phyloP scores from a whole-genome alignment of 2,888 invertebrate species.

The Amphipyra berbera region DNA sequence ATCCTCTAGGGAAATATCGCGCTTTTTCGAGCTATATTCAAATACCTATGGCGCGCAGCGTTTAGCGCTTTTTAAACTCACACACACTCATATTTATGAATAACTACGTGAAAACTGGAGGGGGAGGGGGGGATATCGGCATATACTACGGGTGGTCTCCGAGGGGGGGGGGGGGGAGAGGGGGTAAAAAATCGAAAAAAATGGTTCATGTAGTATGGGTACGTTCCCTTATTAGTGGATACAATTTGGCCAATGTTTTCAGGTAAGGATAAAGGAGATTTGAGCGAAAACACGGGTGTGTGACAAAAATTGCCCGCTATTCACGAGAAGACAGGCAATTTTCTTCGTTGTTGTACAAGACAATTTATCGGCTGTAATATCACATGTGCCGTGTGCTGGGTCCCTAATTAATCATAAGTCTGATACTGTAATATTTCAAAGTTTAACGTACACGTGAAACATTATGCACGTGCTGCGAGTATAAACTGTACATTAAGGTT shows the following conservation, averaged over 20 bases:
- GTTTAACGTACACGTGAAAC: not conserved
- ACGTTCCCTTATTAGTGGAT: slow-evolving; percentile 13
- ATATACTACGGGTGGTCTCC: no score
- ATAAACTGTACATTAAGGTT: not conserved
- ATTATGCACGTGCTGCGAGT: slow-evolving; percentile 14
- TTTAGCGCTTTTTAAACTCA: no score
- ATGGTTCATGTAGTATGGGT: no score
- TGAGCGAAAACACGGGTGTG: slow-evolving; percentile 7
- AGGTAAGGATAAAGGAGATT: slow-evolving; percentile 12
- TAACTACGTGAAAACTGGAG: no score
- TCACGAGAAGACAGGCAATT: slow-evolving; percentile 39
- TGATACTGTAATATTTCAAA: slow-evolving; percentile 28
- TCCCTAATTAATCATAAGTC: slow-evolving; percentile 43
- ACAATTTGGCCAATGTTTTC: slow-evolving; percentile 23
- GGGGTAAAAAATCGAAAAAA: no score
- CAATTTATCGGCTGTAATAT: slow-evolving; percentile 45
- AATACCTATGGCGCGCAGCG: no score
- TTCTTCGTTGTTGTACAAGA: slow-evolving; percentile 40
- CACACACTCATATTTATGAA: no score
- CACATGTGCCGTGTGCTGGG: slow-evolving; percentile 20
- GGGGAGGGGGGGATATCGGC: no score
- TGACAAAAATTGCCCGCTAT: slow-evolving; percentile 35
- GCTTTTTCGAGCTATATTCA: no score
- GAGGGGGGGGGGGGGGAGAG: no score
- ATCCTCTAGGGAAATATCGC: no score